Base-by-base conservation (phyloP, 2,888 invertebrate species). In the Dynastes hyllus region DNA sequence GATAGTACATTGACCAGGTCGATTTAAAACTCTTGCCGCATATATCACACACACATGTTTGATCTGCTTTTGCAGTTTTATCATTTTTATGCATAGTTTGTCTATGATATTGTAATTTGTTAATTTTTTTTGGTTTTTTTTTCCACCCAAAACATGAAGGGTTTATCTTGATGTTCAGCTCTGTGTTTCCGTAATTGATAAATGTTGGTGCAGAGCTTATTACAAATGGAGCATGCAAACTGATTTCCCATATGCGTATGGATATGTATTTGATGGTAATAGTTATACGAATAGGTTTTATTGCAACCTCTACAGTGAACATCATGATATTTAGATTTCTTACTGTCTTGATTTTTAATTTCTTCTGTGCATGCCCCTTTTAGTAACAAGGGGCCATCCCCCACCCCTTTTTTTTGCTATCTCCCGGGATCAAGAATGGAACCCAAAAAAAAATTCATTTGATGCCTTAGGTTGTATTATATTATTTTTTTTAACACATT, bases 51-150 rank as follows among this genome's bases (percentile, higher is more conserved):
- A 22, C 55, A 9, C 55, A 58, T 22, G 55, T 58, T 22, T 58
- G 55, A 58, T 58, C 55, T 58, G 55, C 27, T 58, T 27, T 58
- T 22, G 55, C 55, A 58, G 55, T 58, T 58, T 58, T 58, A 22
- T 58, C 55, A 58, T 58, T 58, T 22, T 58, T 58, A 58, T 58
- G 55, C 9, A 27, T 58, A 58, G 16, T 16, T 22, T 58, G 55
- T 9, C 55, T 58, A 22, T 58, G 55, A 16, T 58, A 58, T 16
- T 22, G 55, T 22, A 58, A 58, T 8, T 22, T 58, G 22, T 58
- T 58, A n/a, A n/a, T n/a, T n/a, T n/a, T n/a, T n/a, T n/a, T n/a
- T n/a, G n/a, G n/a, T n/a, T n/a, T n/a, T n/a, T n/a, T n/a, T n/a
- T n/a, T n/a, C n/a, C n/a, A n/a, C n/a, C n/a, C n/a, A n/a, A n/a